These are phyloP conservation scores for Erebia palarica DNA, from an alignment of 2,888 invertebrate species.

Conservation along the genomic window DNA sequence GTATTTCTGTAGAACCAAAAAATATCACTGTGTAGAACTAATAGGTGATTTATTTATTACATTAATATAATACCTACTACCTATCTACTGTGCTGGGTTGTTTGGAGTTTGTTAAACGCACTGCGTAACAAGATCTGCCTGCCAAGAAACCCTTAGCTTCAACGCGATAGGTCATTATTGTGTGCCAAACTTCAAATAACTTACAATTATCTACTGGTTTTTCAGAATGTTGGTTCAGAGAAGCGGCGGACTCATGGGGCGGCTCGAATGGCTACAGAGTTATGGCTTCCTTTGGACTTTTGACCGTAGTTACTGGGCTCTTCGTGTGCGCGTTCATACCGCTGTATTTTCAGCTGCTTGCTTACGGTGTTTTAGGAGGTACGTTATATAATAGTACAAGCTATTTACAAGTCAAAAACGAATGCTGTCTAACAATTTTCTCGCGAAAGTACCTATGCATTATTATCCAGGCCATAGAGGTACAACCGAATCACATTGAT, in stretches of 20 bases:
- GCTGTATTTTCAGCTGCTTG: conserved; percentile 56
- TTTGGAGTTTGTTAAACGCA: too few species aligned
- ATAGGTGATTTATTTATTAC: too few species aligned
- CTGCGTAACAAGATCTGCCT: too few species aligned
- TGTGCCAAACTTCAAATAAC: too few species aligned
- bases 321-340: conserved; percentile 63
- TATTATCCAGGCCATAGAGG: too few species aligned
- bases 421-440: neutral
- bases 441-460: neutral
- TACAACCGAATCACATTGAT: too few species aligned
- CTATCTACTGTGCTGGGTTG: too few species aligned
- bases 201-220: neutral
- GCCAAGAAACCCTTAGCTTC: too few species aligned
- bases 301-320: conserved; percentile 58
- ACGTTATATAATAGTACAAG: conserved; percentile 33
- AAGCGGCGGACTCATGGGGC: conserved; percentile 77
- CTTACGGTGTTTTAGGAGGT: conserved; percentile 70
- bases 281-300: conserved; percentile 65
- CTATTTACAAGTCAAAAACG: neutral
- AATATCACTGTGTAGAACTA: too few species aligned
- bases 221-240: conserved; percentile 79
- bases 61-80: too few species aligned
- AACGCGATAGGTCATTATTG: too few species aligned
- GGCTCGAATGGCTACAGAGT: conserved; percentile 65
- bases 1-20: too few species aligned